Conservation (phyloP, 1,140 invertebrate genomes). For the Macrosteles quadrilineatus region DNA sequence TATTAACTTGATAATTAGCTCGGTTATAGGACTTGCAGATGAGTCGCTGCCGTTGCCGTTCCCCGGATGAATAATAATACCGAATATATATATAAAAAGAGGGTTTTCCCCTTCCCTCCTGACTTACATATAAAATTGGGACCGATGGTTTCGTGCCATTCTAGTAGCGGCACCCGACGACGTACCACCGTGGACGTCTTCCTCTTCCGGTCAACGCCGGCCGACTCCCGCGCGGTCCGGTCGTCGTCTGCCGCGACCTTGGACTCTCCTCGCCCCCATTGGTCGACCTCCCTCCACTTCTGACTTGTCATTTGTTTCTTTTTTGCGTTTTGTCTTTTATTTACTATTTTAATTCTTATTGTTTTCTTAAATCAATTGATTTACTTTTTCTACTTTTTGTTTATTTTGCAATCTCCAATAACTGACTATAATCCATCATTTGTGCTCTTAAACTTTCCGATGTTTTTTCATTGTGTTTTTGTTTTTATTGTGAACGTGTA, state of each 20-base stretch:
- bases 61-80: slow-evolving; percentile 45
- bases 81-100: slow-evolving; percentile 46
- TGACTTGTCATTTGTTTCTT: not conserved
- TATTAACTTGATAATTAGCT: slow-evolving; percentile 89
- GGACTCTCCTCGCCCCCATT: not conserved
- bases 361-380: too few species aligned
- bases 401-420: too few species aligned
- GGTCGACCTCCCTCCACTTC: not conserved
- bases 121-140: slow-evolving; percentile 49
- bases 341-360: not conserved
- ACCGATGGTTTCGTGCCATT: slow-evolving; percentile 43
- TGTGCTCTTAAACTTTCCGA: too few species aligned
- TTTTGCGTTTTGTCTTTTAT: not conserved
- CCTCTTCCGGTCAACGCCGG: not conserved
- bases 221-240: not conserved
- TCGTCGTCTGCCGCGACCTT: slow-evolving; percentile 15
- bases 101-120: slow-evolving; percentile 41
- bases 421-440: too few species aligned
- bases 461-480: too few species aligned
- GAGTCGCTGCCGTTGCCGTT: slow-evolving; percentile 52
- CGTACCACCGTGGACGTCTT: not conserved
- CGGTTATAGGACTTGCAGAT: slow-evolving; percentile 88
- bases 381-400: too few species aligned
- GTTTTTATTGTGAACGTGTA: too few species aligned
- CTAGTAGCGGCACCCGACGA: slow-evolving; percentile 36